Conservation (phyloP, 2,113 vertebrate genomes). For the Mormyrus iriodes region DNA sequence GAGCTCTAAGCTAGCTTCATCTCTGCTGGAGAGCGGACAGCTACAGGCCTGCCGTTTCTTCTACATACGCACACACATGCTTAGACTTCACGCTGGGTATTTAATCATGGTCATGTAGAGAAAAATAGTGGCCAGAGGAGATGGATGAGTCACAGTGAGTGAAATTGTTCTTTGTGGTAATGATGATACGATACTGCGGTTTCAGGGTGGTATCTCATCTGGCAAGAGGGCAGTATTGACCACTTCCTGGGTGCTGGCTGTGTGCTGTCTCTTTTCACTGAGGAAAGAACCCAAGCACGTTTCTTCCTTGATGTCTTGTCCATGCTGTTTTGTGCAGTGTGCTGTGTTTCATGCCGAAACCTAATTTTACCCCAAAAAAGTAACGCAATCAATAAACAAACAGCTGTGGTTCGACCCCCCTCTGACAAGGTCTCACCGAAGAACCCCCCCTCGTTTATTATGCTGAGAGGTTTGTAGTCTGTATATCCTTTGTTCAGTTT, state of each 20-base stretch:
- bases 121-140: neutral
- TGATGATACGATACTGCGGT: conserved; percentile 14
- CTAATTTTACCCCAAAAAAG: neutral
- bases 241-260: neutral
- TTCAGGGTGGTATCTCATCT: conserved; percentile 19
- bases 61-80: neutral
- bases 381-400: conserved; percentile 2
- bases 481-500: neutral
- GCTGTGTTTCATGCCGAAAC: neutral
- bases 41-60: neutral
- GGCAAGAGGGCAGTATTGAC: conserved; percentile 9
- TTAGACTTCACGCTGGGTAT: neutral
- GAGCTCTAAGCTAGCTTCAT: neutral
- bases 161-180: conserved; percentile 20
- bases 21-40: neutral
- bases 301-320: neutral
- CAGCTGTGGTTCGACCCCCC: neutral
- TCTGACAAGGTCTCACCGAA: neutral
- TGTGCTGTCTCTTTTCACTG: conserved; percentile 7
- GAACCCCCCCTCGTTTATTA: neutral
- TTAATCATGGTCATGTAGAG: conserved; percentile 17
- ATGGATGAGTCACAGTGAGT: conserved; percentile 19
- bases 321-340: neutral
- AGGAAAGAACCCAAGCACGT: neutral
- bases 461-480: neutral